Evolutionary conservation across 2,888 invertebrate species (phyloP).

Genomic region (Strigamia transsilvanica): DNA sequence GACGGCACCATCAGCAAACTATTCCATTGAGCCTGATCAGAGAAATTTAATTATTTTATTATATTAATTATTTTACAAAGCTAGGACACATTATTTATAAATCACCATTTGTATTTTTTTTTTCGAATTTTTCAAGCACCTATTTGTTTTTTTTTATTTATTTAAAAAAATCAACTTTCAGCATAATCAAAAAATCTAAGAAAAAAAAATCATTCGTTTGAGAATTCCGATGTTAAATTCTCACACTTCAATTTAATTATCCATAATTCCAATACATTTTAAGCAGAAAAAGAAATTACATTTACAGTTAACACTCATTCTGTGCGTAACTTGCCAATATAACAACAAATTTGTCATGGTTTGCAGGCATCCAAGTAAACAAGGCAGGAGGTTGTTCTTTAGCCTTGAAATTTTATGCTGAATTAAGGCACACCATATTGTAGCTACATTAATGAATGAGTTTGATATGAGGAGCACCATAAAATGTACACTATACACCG

Average conservation of each 20-base stretch:
- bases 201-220: constrained; percentile 4
- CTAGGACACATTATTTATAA: constrained; percentile 5
- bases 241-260: not conserved
- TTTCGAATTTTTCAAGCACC: not conserved
- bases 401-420: constrained; percentile 23
- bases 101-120: not conserved
- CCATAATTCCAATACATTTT: constrained; percentile 14
- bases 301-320: constrained; percentile 14
- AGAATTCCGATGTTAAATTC: constrained; percentile 24
- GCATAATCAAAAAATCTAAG: not conserved
- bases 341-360: constrained; percentile 7
- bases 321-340: constrained; percentile 10
- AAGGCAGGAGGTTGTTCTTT: constrained; percentile 50
- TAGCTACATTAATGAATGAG: constrained; percentile 54
- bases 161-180: not conserved
- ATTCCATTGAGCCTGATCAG: constrained; percentile 50
- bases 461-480: constrained; percentile 54
- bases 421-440: constrained; percentile 55
- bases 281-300: constrained; percentile 36
- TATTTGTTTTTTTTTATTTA: not conserved
- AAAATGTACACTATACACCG: constrained; percentile 41
- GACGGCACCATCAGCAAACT: constrained; percentile 52
- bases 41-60: constrained; percentile 26
- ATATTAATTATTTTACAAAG: constrained; percentile 11
- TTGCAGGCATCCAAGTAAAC: constrained; percentile 50